Base-by-base conservation (phyloP, 2,113 vertebrate genomes). In the Campylorhamphus procurvoides region DNA sequence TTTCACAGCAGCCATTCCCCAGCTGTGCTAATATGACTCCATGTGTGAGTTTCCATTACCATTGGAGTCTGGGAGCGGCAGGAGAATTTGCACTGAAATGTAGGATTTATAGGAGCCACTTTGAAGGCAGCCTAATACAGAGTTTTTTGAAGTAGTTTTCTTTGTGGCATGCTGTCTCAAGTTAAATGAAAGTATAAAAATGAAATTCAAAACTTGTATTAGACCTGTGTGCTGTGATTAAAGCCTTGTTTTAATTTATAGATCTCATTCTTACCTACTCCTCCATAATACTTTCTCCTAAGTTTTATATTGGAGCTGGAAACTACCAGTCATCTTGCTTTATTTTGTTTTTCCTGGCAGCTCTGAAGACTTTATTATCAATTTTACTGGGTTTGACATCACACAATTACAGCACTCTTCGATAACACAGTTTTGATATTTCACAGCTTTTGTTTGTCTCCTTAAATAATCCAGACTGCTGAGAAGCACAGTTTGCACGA, bases 321-420 rank as follows among this genome's bases (percentile, higher is more conserved):
- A 94, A 29, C 28, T 50, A 50, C 55, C 47, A 74, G 58, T 76
- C 52, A n/a, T 72, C 58, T 63, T 73, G 58, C 39, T 84, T 93
- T 93, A 42, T 71, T 94, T 72, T 69, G 77, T 72, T 87, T 96
- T 83, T 94, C 52, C 66, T 80, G 56, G 4, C 35, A 87, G 63
- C 56, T 88, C 72, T 89, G 89, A 84, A 90, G 79, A 63, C 56
- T 93, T 60, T 60, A 14, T 20, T 81, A 59, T 55, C 47, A 56
- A 9, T 79, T 90, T 68, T 87, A 33, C 90, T 86, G 11, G 16
- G 83, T 80, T 82, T 95, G 75, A 52, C 9, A 58, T 55, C 69
- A 60, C 8, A 18, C 59, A 82, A 20, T 73, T 76, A 37, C 73
- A 90, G 44, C 49, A 17, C 25, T 78, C 35, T 84, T 94, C 60